These are phyloP conservation scores for Umimayanthus kanabou DNA, from an alignment of 92 coral and sea anemone genomes.

Conservation along the genomic window DNA sequence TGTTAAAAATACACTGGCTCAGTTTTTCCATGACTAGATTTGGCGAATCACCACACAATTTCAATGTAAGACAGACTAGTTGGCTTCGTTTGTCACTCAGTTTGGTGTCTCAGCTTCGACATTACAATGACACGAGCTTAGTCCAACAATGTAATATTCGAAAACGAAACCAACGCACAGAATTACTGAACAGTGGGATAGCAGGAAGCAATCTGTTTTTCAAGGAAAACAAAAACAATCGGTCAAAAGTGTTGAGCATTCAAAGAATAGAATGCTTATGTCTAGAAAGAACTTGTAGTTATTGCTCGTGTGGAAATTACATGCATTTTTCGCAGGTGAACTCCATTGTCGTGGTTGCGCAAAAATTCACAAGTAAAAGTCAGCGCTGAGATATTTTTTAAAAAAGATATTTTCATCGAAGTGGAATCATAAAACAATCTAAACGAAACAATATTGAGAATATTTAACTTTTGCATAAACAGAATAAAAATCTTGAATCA, in stretches of 20 bases:
- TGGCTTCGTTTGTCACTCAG: not conserved
- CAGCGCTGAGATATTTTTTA: not conserved
- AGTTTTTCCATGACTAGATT: not conserved
- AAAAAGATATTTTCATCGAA: not conserved
- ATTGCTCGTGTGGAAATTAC: not conserved
- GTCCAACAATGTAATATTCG: not conserved
- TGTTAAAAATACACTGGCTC: not conserved
- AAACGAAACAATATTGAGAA: not conserved
- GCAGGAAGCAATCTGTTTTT: not conserved
- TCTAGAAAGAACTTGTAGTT: not conserved
- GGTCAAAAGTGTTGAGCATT: not conserved
- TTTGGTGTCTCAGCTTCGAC: not conserved
- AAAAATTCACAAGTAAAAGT: not conserved
- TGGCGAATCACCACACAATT: not conserved
- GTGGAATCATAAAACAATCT: not conserved
- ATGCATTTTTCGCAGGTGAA: not conserved
- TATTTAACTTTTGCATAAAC: not conserved
- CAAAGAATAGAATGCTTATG: not conserved
- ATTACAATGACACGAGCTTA: not conserved
- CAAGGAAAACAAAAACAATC: not conserved
- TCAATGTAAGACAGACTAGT: not conserved
- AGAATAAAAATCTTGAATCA: not conserved
- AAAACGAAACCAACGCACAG: not conserved
- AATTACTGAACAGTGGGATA: not conserved
- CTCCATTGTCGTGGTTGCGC: slow-evolving; percentile 8